Evolutionary conservation across 23 tunicate genomes (phyloP).

Genomic region (Clavelina lepadiformis): DNA sequence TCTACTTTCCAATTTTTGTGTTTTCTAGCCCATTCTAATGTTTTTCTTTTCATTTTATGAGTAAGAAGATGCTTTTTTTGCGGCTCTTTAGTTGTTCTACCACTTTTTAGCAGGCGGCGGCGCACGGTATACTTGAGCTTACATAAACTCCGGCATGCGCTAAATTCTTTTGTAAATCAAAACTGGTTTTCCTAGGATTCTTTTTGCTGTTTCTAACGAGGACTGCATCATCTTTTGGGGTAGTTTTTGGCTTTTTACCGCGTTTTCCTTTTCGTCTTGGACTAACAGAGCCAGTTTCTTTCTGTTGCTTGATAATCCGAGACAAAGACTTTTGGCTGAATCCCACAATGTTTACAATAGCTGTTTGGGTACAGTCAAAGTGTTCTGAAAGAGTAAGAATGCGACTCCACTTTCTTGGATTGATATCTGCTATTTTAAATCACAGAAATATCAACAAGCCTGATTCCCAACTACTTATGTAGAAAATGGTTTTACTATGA

Average conservation of each 20-base stretch:
- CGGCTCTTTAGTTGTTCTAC: not conserved
- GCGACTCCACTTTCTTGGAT: constrained; percentile 12
- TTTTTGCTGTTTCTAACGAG: constrained; percentile 19
- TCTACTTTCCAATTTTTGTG: constrained; percentile 10
- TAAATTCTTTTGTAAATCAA: constrained; percentile 21
- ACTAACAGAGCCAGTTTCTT: constrained; percentile 23
- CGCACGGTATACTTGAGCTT: not conserved
- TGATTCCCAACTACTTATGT: no score
- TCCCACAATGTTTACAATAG: constrained; percentile 2
- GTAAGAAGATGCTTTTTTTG: constrained; percentile 11
- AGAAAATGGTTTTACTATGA: no score
- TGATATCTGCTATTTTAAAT: constrained; percentile 1
- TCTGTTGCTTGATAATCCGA: constrained; percentile 12
- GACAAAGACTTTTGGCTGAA: constrained; percentile 12
- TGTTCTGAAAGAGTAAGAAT: constrained; percentile 13
- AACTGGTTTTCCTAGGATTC: constrained; percentile 18
- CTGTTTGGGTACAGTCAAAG: constrained; percentile 4
- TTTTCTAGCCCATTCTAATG: constrained; percentile 14
- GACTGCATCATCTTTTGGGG: constrained; percentile 16
- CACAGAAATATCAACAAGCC: no score
- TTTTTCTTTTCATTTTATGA: constrained; percentile 7
- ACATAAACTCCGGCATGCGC: constrained; percentile 8
- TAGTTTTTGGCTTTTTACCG: constrained; percentile 16
- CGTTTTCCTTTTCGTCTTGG: constrained; percentile 14
- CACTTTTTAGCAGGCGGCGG: constrained; percentile 1